Base-by-base conservation (phyloP, 2,797 vertebrate genomes). In the Gorsachius magnificus region DNA sequence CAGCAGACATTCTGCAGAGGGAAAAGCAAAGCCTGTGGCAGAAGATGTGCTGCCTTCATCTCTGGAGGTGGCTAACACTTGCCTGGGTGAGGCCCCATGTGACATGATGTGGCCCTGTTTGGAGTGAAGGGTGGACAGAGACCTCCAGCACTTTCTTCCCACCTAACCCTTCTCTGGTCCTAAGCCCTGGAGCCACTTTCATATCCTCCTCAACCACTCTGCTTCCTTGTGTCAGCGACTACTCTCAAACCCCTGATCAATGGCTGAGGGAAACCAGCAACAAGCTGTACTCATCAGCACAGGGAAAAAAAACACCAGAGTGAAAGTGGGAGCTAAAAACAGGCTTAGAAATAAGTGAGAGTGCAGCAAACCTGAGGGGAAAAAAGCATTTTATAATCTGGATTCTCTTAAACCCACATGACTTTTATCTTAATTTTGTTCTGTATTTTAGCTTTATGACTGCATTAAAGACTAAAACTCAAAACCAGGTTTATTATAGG, bases 31-130 rank as follows among this genome's bases (percentile, higher is more conserved):
- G 68, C 13, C 33, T 70, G 29, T 58, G 79, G 79, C 76, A 88
- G 29, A 77, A 66, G 33, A 75, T 6, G 22, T 33, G 60, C n/a
- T 2, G 6, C n/a, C 28, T 70, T 33, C 43, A 28, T 18, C 68
- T 76, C 56, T 48, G 36, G 26, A 74, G 38, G n/a, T 5, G 33
- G 60, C 25, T 61, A 79, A 57, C 26, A 2, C 31, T 61, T 16
- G 7, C 46, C 51, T 77, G 57, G 60, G 43, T 25, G 35, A 90
- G 69, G 53, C 16, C 29, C 13, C 51, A 38, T 3, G 3, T 0
- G 0, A 22, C 0, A 0, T 35, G n/a, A 81, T 0, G 0, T 5
- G 35, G n/a, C 12, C 22, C 24, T 72, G 20, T 61, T 46, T 36
- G 46, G 45, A 83, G 29, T 16, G 43, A 69, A 7, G 29, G 3